Conservation (phyloP, 2,888 invertebrate genomes). For the Cryptocheilus praepositus region DNA sequence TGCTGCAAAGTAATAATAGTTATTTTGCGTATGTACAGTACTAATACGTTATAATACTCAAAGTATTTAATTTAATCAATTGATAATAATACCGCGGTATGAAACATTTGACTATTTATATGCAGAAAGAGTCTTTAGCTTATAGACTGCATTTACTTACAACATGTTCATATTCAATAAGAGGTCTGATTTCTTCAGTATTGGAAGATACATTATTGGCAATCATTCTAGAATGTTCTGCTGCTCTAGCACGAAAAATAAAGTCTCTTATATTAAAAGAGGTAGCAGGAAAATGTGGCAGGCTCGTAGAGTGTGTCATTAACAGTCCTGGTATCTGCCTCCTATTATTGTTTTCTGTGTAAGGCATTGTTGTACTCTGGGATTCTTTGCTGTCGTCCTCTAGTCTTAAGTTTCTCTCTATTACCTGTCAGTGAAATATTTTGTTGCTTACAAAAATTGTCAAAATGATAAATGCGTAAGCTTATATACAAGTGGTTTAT, state of each 20-base stretch:
- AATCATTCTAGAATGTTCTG: conserved; percentile 55
- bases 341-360: conserved; percentile 16
- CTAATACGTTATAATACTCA: not conserved
- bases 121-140: too few species aligned
- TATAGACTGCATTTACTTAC: conserved; percentile 63
- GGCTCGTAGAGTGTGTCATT: conserved; percentile 24
- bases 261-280: conserved; percentile 35
- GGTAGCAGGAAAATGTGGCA: conserved; percentile 1
- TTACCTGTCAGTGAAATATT: conserved; percentile 28
- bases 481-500: too few species aligned
- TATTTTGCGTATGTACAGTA: conserved; percentile 1
- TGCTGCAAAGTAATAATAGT: conserved; percentile 38
- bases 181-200: conserved; percentile 82
- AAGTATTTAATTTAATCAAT: not conserved
- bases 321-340: conserved; percentile 18
- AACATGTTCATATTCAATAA: conserved; percentile 80
- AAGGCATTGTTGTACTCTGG: conserved; percentile 7
- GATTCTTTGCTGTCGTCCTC: conserved; percentile 7
- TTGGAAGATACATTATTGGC: conserved; percentile 69
- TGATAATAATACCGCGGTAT: too few species aligned
- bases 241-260: conserved; percentile 37
- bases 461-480: too few species aligned
- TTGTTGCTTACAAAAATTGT: too few species aligned
- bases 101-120: too few species aligned
- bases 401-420: conserved; percentile 24